phyloP scores from a whole-genome alignment of 2,888 invertebrate species.

The Parascotia fuliginaria region DNA sequence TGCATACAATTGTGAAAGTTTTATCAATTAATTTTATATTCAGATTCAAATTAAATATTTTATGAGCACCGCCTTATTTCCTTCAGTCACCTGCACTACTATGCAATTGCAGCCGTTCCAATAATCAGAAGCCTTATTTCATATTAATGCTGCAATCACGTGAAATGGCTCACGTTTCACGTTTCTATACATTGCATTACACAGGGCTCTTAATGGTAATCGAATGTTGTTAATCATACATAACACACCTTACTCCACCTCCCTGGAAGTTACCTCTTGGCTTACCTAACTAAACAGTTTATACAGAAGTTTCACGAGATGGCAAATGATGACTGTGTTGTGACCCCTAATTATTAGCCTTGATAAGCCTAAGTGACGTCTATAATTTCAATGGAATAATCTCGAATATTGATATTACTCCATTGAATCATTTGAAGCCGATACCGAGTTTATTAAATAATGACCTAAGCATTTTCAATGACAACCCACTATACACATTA shows the following conservation, averaged over 20 bases:
- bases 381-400: conserved; percentile 7
- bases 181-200: conserved; percentile 15
- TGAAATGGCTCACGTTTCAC: conserved; percentile 32
- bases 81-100: too few relatives aligned
- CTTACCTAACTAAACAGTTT: neutral
- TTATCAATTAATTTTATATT: too few relatives aligned
- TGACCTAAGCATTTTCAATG: conserved; percentile 49
- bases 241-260: conserved; percentile 15
- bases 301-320: neutral
- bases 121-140: conserved; percentile 12
- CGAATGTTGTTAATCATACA: neutral
- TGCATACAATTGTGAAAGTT: too few relatives aligned
- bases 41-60: too few relatives aligned
- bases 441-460: conserved; percentile 54
- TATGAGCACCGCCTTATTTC: too few relatives aligned
- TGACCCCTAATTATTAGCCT: conserved; percentile 12
- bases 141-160: conserved; percentile 33
- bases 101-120: neutral
- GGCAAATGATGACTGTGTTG: neutral
- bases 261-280: conserved; percentile 15
- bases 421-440: conserved; percentile 38
- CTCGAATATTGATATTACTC: conserved; percentile 5
- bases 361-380: conserved; percentile 19
- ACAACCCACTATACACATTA: conserved; percentile 45
- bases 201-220: neutral